Percentiles rank a stretch among this genome's conserved stretches.
These are phyloP conservation scores for Anguilla pacifica DNA, from an alignment of 2,797 vertebrate genomes.

Conservation along the genomic window DNA sequence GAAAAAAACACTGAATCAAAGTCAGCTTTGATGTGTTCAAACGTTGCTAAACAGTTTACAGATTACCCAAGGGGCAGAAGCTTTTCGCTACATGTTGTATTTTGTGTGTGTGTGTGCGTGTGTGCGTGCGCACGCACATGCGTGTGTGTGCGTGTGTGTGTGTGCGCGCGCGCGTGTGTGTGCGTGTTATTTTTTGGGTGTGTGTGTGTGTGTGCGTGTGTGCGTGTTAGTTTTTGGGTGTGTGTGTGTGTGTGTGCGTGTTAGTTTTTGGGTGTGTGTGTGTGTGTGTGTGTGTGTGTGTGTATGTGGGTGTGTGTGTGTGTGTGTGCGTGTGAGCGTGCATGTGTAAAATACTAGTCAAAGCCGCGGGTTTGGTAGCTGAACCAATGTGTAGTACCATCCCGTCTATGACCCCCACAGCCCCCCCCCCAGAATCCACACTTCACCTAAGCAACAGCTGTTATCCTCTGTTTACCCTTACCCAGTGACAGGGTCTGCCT, in stretches of 20 bases:
- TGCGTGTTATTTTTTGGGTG: too few species aligned
- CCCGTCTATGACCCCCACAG: not conserved
- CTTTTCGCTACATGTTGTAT: not conserved
- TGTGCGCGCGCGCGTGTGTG: not conserved
- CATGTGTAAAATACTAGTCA: not conserved
- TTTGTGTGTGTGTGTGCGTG: not conserved
- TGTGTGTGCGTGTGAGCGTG: not conserved
- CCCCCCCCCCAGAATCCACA: not conserved
- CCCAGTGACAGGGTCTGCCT: conserved; percentile 8
- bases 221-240: not conserved
- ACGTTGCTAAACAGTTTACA: not conserved
- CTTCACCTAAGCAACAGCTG: conserved; percentile 27
- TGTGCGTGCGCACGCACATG: not conserved
- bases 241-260: not conserved
- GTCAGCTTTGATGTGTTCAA: not conserved
- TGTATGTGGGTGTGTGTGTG: not conserved
- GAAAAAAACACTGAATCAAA: not conserved
- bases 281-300: not conserved
- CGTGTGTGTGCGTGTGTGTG: not conserved
- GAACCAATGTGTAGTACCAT: not conserved
- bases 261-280: too few species aligned
- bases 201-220: not conserved
- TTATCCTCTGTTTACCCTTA: conserved; percentile 12
- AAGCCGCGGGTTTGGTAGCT: not conserved
- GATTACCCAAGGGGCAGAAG: not conserved